Percentiles rank a stretch among this genome's conserved stretches.
Evolutionary conservation across 1,140 invertebrate genomes (phyloP).

Genomic region (Drosophila parvula): DNA sequence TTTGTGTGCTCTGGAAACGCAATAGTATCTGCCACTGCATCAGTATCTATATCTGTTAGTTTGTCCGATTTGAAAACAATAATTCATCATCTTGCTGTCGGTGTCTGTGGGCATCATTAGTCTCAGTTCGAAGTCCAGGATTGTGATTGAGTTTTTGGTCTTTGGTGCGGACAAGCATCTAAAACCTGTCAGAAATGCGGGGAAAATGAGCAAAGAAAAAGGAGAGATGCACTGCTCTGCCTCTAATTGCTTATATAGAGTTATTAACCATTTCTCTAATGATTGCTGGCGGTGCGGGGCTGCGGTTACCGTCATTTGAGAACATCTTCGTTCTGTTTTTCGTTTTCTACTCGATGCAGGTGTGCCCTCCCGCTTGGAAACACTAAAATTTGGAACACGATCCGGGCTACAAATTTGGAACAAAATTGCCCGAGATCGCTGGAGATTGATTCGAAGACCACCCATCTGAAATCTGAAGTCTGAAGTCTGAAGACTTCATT

Average conservation of each 20-base stretch:
- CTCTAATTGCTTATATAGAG: slow-evolving; percentile 73
- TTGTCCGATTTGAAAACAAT: slow-evolving; percentile 57
- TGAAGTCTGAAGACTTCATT: slow-evolving; percentile 27
- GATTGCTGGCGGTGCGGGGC: slow-evolving; percentile 29
- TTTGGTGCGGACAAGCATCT: slow-evolving; percentile 20
- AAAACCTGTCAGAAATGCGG: slow-evolving; percentile 28
- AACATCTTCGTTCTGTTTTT: slow-evolving; percentile 3
- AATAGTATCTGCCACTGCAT: slow-evolving; percentile 3
- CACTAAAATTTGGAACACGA: slow-evolving; percentile 13
- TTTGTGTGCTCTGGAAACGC: slow-evolving; percentile 3
- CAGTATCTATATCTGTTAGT: slow-evolving; percentile 21
- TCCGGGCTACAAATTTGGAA: slow-evolving; percentile 42
- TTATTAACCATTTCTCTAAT: slow-evolving; percentile 68
- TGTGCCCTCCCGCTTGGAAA: slow-evolving; percentile 2
- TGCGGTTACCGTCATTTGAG: slow-evolving; percentile 54
- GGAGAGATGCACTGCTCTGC: slow-evolving; percentile 13
- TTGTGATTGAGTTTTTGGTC: slow-evolving; percentile 19
- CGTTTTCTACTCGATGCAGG: slow-evolving; percentile 20
- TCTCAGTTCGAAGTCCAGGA: slow-evolving; percentile 35
- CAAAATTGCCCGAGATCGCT: slow-evolving; percentile 32
- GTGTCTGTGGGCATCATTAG: slow-evolving; percentile 63
- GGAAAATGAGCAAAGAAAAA: not conserved
- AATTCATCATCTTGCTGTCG: slow-evolving; percentile 66
- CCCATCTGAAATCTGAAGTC: slow-evolving; percentile 27
- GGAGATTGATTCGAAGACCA: slow-evolving; percentile 34